These are phyloP conservation scores for Rhynchophorus ferrugineus DNA, from an alignment of 1,140 invertebrate genomes.

Conservation along the genomic window DNA sequence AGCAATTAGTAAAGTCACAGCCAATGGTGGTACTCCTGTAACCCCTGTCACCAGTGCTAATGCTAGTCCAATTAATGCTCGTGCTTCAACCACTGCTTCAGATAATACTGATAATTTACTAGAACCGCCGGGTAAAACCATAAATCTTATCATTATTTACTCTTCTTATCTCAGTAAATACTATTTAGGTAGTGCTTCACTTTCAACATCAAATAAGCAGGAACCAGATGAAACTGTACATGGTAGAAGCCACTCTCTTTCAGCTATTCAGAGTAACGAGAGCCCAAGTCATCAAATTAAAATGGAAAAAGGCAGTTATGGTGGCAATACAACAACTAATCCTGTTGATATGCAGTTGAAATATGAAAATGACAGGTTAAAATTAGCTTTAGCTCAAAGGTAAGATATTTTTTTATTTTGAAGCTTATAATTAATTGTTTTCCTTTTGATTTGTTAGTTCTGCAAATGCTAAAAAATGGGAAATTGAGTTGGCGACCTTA, in stretches of 20 bases:
- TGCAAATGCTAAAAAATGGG: conserved; percentile 97
- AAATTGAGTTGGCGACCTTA: conserved; percentile 89
- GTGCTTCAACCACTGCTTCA: conserved; percentile 49
- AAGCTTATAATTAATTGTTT: no score
- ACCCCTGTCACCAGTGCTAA: conserved; percentile 78
- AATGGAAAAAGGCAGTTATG: conserved; percentile 37
- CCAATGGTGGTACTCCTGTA: conserved; percentile 66
- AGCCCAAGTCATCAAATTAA: conserved; percentile 55
- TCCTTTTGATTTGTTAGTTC: conserved; percentile 60
- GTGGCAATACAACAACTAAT: conserved; percentile 39
- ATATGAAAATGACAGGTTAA: conserved; percentile 95
- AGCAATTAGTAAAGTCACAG: conserved; percentile 56
- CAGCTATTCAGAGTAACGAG: conserved; percentile 46
- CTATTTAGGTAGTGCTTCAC: conserved; percentile 26
- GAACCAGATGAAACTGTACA: conserved; percentile 39
- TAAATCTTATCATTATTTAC: conserved; percentile 1
- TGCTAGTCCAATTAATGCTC: conserved; percentile 70
- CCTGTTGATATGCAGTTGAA: conserved; percentile 82
- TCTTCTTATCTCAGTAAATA: background rate
- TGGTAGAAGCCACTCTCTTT: conserved; percentile 48
- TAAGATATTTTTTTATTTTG: conserved; percentile 39
- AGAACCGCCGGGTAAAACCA: conserved; percentile 43
- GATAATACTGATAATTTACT: conserved; percentile 38
- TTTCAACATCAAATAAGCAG: conserved; percentile 16
- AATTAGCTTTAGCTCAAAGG: conserved; percentile 92